Conservation (phyloP, 2,797 vertebrate species). For the Denticeps clupeoides region DNA sequence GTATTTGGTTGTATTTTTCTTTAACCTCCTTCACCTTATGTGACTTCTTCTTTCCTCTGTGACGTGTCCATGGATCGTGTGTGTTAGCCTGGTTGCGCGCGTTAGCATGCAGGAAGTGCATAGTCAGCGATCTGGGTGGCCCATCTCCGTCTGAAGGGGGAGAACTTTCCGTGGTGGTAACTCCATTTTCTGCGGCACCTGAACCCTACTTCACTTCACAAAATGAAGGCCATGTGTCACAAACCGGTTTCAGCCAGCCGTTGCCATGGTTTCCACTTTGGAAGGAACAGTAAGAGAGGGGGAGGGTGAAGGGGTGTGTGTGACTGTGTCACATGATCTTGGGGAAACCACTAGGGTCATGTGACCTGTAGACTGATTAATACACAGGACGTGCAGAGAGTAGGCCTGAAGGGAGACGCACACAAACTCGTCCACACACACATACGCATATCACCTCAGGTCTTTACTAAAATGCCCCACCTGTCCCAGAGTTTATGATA, state of each 20-base stretch:
- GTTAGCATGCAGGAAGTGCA: too few relatives aligned
- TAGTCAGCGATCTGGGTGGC: too few relatives aligned
- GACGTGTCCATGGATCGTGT: too few relatives aligned
- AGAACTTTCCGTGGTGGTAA: slow-evolving; percentile 27
- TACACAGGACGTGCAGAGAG: slow-evolving; percentile 80
- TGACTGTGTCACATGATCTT: slow-evolving; percentile 44
- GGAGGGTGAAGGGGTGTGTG: slow-evolving; percentile 13
- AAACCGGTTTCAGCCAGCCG: slow-evolving; percentile 73
- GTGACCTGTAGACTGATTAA: slow-evolving; percentile 71
- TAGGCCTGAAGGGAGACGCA: slow-evolving; percentile 23
- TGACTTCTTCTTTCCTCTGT: too few relatives aligned
- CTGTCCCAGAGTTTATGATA: too few relatives aligned
- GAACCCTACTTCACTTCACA: slow-evolving; percentile 67
- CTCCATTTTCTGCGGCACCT: slow-evolving; percentile 74
- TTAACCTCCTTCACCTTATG: too few relatives aligned
- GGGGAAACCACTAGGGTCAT: slow-evolving; percentile 62
- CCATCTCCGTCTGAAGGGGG: neutral
- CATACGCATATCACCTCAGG: too few relatives aligned
- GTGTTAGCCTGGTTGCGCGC: too few relatives aligned
- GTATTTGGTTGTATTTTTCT: too few relatives aligned
- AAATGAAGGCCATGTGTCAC: slow-evolving; percentile 77
- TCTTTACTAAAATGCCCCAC: too few relatives aligned
- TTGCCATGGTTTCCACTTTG: slow-evolving; percentile 76
- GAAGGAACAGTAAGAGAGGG: slow-evolving; percentile 51
- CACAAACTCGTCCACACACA: slow-evolving; percentile 17